These are phyloP conservation scores for Ataeniobius toweri DNA, from an alignment of 2,797 vertebrate genomes.

Conservation along the genomic window DNA sequence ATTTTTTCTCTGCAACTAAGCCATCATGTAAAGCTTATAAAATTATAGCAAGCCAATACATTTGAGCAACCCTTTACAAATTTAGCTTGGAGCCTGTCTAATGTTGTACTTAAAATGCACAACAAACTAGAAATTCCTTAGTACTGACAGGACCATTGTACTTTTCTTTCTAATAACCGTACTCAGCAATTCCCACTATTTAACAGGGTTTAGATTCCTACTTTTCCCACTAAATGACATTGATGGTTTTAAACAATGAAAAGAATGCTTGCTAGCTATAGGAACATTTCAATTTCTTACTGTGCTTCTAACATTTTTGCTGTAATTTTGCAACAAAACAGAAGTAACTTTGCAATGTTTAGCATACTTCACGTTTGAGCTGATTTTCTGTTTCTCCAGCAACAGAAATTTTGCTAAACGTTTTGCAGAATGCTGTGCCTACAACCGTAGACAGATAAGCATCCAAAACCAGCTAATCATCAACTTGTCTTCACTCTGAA, in stretches of 20 bases:
- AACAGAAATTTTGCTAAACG: not conserved
- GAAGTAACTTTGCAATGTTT: not conserved
- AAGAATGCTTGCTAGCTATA: not conserved
- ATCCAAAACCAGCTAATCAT: conserved; percentile 12
- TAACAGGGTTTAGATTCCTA: not conserved
- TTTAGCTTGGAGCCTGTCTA: too few species aligned
- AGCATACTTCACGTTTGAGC: not conserved
- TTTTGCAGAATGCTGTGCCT: not conserved
- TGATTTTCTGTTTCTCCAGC: not conserved
- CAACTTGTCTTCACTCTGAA: not conserved
- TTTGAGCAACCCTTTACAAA: not conserved
- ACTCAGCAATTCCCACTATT: not conserved
- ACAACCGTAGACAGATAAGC: not conserved
- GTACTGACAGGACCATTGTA: not conserved
- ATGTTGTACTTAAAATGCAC: not conserved
- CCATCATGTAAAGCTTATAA: not conserved
- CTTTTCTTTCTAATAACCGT: not conserved
- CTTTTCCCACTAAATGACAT: not conserved
- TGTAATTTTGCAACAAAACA: not conserved
- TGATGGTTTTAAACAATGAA: not conserved
- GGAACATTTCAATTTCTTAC: not conserved
- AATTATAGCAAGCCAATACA: not conserved
- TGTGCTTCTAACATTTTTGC: not conserved
- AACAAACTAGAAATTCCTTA: not conserved
- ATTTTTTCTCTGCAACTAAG: not conserved